Base-by-base conservation (phyloP, 1,140 invertebrate species). In the Drosophila tristis region DNA sequence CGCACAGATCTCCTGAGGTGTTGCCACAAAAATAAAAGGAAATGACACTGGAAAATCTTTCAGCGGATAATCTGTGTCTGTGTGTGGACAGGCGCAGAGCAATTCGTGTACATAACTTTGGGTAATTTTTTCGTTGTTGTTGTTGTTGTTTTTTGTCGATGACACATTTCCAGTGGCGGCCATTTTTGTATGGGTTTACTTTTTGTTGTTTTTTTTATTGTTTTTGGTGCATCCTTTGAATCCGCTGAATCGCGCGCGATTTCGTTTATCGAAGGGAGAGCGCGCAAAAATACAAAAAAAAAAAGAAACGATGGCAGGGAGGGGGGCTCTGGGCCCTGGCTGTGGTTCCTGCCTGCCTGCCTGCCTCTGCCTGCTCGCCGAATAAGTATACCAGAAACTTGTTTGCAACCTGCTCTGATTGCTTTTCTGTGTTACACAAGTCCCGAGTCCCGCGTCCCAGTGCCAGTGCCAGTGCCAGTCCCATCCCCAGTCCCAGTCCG, bases 401-500 rank as follows among this genome's bases (percentile, higher is more conserved):
- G 84, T 87, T 89, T 87, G 70, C 84, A 89, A 87, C 84, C 84
- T 87, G 82, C 84, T 89, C 80, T 87, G 78, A 79, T 89, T 89
- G 82, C 84, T 84, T 87, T 86, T 81, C 63, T 80, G 65, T 85
- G 80, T 79, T 80, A 76, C 74, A 76, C 64, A 76, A 76, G 61
- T 45, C 31, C 39, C 23, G 51, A n/a, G 50, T n/a, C 50, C 1
- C n/a, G n/a, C n/a, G n/a, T n/a, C n/a, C 5, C 1, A 7, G 26
- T 29, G 1, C 5, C n/a, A n/a, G n/a, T n/a, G n/a, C 26, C 5
- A 64, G 20, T 25, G 49, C 20, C 35, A 71, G 60, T 25, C 6
- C 26, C n/a, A n/a, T n/a, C n/a, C n/a, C n/a, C n/a, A n/a, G n/a
- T n/a, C n/a, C 5, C 26, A 6, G 6, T 6, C 26, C 3, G 4